These are phyloP conservation scores for Holcopasites calliopsidis DNA, from an alignment of 1,140 invertebrate species.

Conservation along the genomic window DNA sequence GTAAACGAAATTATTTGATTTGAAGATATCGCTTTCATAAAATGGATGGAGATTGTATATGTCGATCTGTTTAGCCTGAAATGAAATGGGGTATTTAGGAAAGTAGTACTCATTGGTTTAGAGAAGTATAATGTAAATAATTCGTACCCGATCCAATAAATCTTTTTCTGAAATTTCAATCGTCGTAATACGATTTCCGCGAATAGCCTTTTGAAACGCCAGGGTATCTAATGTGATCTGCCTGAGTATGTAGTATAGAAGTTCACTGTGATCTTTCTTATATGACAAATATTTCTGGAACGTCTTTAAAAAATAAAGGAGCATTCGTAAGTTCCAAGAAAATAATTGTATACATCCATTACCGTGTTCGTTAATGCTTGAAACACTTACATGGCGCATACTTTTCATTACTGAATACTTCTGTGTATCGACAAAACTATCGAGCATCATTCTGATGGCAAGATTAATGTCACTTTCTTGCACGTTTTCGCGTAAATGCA, in stretches of 20 bases:
- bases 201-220: conserved; percentile 91
- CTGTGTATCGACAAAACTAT: conserved; percentile 99
- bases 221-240: conserved; percentile 96
- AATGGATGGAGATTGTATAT: conserved; percentile 94
- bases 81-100: conserved; percentile 62
- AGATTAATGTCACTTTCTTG: conserved; percentile 98
- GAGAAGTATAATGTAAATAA: not conserved
- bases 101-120: not conserved
- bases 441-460: conserved; percentile 97
- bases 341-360: not conserved
- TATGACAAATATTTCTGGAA: conserved; percentile 96
- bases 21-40: conserved; percentile 95
- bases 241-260: conserved; percentile 96
- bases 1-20: conserved; percentile 93
- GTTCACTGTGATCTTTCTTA: conserved; percentile 97
- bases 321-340: not conserved
- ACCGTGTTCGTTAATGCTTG: not conserved
- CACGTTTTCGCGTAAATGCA: conserved; percentile 96
- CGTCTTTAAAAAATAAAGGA: conserved; percentile 82
- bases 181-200: conserved; percentile 85
- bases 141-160: conserved; percentile 88
- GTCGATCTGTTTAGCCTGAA: conserved; percentile 94
- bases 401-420: conserved; percentile 98
- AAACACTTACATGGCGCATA: conserved; percentile 92
- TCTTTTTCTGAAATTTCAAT: conserved; percentile 96